Evolutionary conservation across 2,888 invertebrate genomes (phyloP).

Genomic region (Bombylius major): DNA sequence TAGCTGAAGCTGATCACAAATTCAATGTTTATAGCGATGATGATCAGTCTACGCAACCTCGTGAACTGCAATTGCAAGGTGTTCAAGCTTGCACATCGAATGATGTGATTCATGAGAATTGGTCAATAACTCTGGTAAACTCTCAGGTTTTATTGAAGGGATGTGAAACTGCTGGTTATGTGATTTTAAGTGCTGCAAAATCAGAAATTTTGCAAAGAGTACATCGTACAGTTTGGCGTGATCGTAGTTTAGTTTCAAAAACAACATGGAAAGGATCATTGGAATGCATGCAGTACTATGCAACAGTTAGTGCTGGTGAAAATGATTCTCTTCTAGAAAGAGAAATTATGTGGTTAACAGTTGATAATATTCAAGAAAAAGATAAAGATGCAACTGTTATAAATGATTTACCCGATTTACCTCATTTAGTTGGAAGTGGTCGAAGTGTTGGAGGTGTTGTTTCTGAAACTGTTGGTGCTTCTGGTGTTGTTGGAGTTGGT

Average conservation of each 20-base stretch:
- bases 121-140: slow-evolving; percentile 63
- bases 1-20: slow-evolving; percentile 86
- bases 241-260: slow-evolving; percentile 78
- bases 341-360: slow-evolving; percentile 91
- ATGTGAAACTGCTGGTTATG: slow-evolving; percentile 93
- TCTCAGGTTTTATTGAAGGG: slow-evolving; percentile 75
- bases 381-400: slow-evolving; percentile 67
- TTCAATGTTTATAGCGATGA: slow-evolving; percentile 96
- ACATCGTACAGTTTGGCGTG: slow-evolving; percentile 81
- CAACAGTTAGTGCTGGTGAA: slow-evolving; percentile 80
- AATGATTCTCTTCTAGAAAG: slow-evolving; percentile 58
- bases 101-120: slow-evolving; percentile 86
- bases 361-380: slow-evolving; percentile 82
- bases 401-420: slow-evolving; percentile 69
- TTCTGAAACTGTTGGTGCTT: slow-evolving; percentile 76
- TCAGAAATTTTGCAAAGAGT: slow-evolving; percentile 85
- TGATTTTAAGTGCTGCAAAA: slow-evolving; percentile 91
- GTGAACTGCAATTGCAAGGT: slow-evolving; percentile 69
- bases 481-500: slow-evolving; percentile 51
- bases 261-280: slow-evolving; percentile 91
- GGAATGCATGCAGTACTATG: slow-evolving; percentile 99
- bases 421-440: slow-evolving; percentile 83
- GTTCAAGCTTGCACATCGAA: slow-evolving; percentile 78
- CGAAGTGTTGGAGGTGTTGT: slow-evolving; percentile 96
- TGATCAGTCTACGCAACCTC: slow-evolving; percentile 65